phyloP scores from a whole-genome alignment of 2,797 vertebrate species.

The Oryzias dopingdopingensis region DNA sequence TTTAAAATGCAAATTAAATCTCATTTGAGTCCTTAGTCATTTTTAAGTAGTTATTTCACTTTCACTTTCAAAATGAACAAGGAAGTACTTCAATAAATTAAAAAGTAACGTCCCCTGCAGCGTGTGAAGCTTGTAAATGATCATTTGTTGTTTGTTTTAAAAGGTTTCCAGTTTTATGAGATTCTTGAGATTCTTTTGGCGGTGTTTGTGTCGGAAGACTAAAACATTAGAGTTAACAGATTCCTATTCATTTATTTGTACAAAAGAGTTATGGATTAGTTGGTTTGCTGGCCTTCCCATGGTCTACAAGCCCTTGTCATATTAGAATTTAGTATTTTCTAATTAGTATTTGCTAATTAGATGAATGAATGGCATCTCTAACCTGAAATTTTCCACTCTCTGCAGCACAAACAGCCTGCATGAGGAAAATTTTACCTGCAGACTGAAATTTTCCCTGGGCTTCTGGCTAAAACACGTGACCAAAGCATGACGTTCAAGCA shows the following conservation, averaged over 20 bases:
- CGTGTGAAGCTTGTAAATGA: too few species aligned
- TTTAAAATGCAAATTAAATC: too few species aligned
- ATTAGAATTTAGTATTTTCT: too few species aligned
- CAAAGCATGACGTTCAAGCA: background rate
- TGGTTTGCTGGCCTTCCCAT: background rate
- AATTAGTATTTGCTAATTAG: too few species aligned
- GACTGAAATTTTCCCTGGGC: background rate
- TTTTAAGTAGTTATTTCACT: too few species aligned
- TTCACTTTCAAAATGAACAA: too few species aligned
- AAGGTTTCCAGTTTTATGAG: background rate
- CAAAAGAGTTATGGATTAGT: background rate
- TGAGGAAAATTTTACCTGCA: too few species aligned
- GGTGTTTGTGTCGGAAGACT: background rate
- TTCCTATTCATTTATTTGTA: background rate
- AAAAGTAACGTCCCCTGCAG: too few species aligned
- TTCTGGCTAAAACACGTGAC: background rate
- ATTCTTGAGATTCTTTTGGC: constrained; percentile 1
- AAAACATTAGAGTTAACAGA: background rate
- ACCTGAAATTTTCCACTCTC: background rate
- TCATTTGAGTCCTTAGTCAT: too few species aligned
- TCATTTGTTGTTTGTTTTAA: background rate
- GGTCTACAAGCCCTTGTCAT: background rate
- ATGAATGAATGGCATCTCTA: too few species aligned
- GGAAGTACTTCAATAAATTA: too few species aligned
- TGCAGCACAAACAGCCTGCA: too few species aligned